Evolutionary conservation across 1,140 invertebrate species (phyloP), one percentile per base, ranked within the genome.

Genomic region (Lordiphosa clarofinis): DNA sequence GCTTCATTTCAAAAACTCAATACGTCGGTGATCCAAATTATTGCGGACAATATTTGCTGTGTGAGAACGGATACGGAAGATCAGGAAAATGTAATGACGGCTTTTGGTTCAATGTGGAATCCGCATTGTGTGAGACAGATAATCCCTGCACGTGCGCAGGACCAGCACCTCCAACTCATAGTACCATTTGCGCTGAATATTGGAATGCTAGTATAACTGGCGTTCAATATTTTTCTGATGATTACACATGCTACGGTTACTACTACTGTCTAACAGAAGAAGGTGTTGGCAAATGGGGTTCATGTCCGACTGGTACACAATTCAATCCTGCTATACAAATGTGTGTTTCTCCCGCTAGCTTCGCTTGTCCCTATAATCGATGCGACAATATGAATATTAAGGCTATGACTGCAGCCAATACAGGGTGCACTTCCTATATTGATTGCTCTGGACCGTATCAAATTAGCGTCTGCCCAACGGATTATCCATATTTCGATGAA

Each of bases 331-430:
- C 0, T 0, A 0, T 0, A 0, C 15, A 48, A 11, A 0, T 28
- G 3, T 88, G 86, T 43, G 73, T 88, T 1, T 79, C 76, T 0
- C n/a, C n/a, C n/a, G n/a, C n/a, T n/a, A n/a, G n/a, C n/a, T n/a
- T n/a, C n/a, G n/a, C n/a, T n/a, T n/a, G n/a, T n/a, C n/a, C n/a
- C n/a, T n/a, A n/a, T n/a, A n/a, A n/a, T n/a, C n/a, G n/a, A n/a
- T n/a, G n/a, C n/a, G n/a, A n/a, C n/a, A n/a, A n/a, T n/a, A n/a
- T n/a, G n/a, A n/a, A n/a, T n/a, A n/a, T n/a, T n/a, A n/a, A n/a
- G n/a, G n/a, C n/a, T n/a, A n/a, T n/a, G n/a, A n/a, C n/a, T n/a
- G n/a, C n/a, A n/a, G n/a, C n/a, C n/a, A n/a, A n/a, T n/a, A n/a
- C n/a, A n/a, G n/a, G n/a, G n/a, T n/a, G n/a, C n/a, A n/a, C n/a